phyloP scores from a whole-genome alignment of 2,888 invertebrate genomes.

The Drosophila hamatofila region DNA sequence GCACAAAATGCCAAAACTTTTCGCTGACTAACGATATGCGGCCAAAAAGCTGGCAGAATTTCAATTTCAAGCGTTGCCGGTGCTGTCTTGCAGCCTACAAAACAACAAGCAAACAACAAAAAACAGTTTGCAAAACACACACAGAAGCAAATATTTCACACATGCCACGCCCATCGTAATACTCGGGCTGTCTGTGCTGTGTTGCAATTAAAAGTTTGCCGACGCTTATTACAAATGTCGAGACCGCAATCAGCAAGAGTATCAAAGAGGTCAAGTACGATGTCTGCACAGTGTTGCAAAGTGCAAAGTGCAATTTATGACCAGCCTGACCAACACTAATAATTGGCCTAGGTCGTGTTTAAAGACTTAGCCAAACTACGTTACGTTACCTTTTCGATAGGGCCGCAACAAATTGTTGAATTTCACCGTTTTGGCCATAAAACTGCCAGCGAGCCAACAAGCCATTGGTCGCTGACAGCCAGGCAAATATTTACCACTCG shows the following conservation, averaged over 20 bases:
- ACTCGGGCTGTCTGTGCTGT: slow-evolving; percentile 29
- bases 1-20: slow-evolving; percentile 48
- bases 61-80: slow-evolving; percentile 58
- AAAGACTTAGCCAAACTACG: slow-evolving; percentile 22
- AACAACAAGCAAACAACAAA: background rate
- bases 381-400: slow-evolving; percentile 6
- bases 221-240: slow-evolving; percentile 72
- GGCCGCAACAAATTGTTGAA: slow-evolving; percentile 12
- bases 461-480: slow-evolving; percentile 35
- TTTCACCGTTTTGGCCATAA: slow-evolving; percentile 39
- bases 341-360: slow-evolving; percentile 64
- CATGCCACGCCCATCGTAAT: slow-evolving; percentile 19
- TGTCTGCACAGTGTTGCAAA: slow-evolving; percentile 41
- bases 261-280: slow-evolving; percentile 69
- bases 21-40: slow-evolving; percentile 12
- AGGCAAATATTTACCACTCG: slow-evolving; percentile 59
- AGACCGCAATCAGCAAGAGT: slow-evolving; percentile 60
- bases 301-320: slow-evolving; percentile 56
- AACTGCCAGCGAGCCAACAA: slow-evolving; percentile 62
- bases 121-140: slow-evolving; percentile 35
- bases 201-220: slow-evolving; percentile 73
- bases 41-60: slow-evolving; percentile 46
- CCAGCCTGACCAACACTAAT: slow-evolving; percentile 24
- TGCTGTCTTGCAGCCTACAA: slow-evolving; percentile 8
- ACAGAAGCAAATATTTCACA: slow-evolving; percentile 12